A percentile compares a stretch with the other conserved stretches of the same genome.
These are phyloP conservation scores for Smithornis capensis DNA, from an alignment of 2,113 vertebrate species.

Conservation along the genomic window DNA sequence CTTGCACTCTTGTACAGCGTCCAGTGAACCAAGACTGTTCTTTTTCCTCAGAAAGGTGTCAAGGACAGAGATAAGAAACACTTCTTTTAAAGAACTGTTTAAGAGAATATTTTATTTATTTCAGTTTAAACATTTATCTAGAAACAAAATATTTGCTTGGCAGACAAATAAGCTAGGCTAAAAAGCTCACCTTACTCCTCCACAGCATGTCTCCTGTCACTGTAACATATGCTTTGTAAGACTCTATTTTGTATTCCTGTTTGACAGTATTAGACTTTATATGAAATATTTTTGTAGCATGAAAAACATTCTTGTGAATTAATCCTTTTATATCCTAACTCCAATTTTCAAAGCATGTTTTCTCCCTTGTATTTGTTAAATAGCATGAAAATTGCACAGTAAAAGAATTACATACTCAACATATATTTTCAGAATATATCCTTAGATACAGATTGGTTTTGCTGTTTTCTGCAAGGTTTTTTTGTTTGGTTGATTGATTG, in stretches of 20 bases:
- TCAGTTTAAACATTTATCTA: constrained; percentile 63
- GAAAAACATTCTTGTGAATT: background rate
- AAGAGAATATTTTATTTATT: constrained; percentile 50
- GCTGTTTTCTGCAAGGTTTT: background rate
- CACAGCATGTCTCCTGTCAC: background rate
- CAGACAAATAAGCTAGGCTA: constrained; percentile 53
- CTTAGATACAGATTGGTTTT: background rate
- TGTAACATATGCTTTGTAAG: background rate
- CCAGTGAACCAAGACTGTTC: background rate
- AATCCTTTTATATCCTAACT: constrained; percentile 37
- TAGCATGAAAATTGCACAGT: background rate
- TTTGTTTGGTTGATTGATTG: background rate
- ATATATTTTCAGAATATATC: background rate
- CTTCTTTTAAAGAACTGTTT: constrained; percentile 14
- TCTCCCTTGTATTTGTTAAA: background rate
- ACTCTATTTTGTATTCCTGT: background rate
- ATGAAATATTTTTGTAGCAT: constrained; percentile 29
- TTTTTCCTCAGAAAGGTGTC: constrained; percentile 14
- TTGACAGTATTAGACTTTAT: background rate
- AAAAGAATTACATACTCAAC: background rate
- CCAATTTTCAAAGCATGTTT: background rate
- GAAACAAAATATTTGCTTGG: constrained; percentile 54
- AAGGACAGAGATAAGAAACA: constrained; percentile 3
- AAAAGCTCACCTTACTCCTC: constrained; percentile 49
- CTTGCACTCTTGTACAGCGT: background rate